Conservation (phyloP, 2,797 vertebrate genomes). For the Sphenopsis melanotis region DNA sequence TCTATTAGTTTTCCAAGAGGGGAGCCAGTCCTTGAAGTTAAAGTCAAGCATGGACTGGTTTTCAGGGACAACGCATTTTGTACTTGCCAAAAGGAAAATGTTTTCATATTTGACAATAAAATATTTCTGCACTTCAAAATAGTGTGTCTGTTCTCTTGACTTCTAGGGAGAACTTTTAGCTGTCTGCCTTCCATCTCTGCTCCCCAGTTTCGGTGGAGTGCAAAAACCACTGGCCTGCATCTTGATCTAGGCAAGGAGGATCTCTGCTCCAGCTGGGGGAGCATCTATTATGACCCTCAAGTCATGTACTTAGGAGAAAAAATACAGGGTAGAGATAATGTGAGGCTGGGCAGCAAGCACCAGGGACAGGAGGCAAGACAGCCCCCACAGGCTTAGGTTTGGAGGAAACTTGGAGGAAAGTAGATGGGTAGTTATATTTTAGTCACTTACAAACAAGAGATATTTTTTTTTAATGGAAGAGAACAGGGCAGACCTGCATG, state of each 20-base stretch:
- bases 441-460: neutral
- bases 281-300: neutral
- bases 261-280: neutral
- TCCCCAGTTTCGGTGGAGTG: neutral
- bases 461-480: neutral
- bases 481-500: neutral
- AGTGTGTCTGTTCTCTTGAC: neutral
- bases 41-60: neutral
- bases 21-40: neutral
- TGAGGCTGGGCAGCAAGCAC: neutral
- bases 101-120: slow-evolving; percentile 1
- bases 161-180: neutral
- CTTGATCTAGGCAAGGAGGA: neutral
- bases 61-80: neutral
- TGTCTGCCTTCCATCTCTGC: neutral
- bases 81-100: neutral
- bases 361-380: neutral
- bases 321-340: neutral
- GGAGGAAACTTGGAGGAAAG: neutral
- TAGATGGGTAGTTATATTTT: neutral
- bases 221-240: neutral
- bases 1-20: neutral
- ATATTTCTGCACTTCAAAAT: neutral
- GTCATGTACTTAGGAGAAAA: neutral
- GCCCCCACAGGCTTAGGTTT: neutral